Conservation (phyloP, 2,888 invertebrate species). For the Caenorhabditis afra region DNA sequence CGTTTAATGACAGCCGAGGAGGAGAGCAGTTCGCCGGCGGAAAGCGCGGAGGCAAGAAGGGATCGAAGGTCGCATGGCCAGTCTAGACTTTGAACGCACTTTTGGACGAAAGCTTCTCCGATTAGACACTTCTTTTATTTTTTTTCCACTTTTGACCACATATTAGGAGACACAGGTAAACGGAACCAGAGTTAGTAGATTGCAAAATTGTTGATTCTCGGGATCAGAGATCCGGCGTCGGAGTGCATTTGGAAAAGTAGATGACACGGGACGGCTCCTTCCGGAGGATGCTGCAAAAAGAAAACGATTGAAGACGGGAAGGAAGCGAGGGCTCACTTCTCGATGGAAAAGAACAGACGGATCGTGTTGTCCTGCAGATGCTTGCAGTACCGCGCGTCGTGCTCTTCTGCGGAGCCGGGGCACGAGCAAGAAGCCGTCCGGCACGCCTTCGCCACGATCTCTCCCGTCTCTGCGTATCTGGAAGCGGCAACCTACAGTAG, state of each 20-base stretch:
- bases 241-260: constrained; percentile 15
- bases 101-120: constrained; percentile 15
- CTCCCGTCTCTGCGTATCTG: constrained; percentile 75
- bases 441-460: constrained; percentile 71
- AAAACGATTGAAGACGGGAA: neutral
- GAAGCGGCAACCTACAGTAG: neutral
- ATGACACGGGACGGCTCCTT: constrained; percentile 15
- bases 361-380: constrained; percentile 55
- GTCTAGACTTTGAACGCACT: constrained; percentile 32
- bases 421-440: constrained; percentile 76
- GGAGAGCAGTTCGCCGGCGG: constrained; percentile 1
- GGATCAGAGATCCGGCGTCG: constrained; percentile 1
- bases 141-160: neutral
- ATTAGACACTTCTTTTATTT: constrained; percentile 1
- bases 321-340: constrained; percentile 63
- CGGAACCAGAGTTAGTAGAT: neutral
- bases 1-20: constrained; percentile 24
- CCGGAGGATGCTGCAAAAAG: constrained; percentile 28
- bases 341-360: constrained; percentile 62
- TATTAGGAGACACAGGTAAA: neutral
- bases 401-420: constrained; percentile 71
- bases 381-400: constrained; percentile 64
- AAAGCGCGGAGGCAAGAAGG: neutral
- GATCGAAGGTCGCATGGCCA: neutral
- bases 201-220: neutral